Evolutionary conservation across 2,113 vertebrate species (phyloP).

Genomic region (Polypterus senegalus): DNA sequence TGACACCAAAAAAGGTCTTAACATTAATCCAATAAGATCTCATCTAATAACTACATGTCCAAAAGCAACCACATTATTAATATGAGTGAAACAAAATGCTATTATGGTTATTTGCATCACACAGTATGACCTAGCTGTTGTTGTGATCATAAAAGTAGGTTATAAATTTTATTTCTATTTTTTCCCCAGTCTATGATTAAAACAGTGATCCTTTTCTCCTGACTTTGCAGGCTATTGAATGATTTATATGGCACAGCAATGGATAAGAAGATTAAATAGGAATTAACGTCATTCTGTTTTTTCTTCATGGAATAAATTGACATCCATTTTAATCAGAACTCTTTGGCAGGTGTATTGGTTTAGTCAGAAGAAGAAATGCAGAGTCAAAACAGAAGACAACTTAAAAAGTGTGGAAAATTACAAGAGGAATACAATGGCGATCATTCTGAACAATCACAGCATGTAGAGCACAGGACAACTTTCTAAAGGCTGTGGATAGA

Average conservation of each 20-base stretch:
- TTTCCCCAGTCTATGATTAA: neutral
- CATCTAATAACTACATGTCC: no score
- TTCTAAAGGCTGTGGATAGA: no score
- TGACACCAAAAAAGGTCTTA: no score
- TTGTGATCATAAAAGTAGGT: neutral
- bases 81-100: no score
- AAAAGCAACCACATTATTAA: no score
- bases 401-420: no score
- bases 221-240: conserved; percentile 56
- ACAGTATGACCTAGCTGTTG: neutral
- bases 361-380: conserved; percentile 1
- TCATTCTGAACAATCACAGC: no score
- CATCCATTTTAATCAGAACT: conserved; percentile 48
- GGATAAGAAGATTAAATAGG: conserved; percentile 62
- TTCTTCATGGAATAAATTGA: conserved; percentile 62
- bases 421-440: no score
- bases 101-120: no score
- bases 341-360: conserved; percentile 25
- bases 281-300: conserved; percentile 61
- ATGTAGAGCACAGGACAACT: no score
- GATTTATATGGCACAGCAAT: conserved; percentile 47
- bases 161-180: conserved; percentile 8
- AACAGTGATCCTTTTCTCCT: neutral
- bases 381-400: no score
- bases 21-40: no score